A percentile compares a stretch with the other conserved stretches of the same genome.
phyloP scores from a whole-genome alignment of 2,113 vertebrate species.

The Pelecanus crispus region DNA sequence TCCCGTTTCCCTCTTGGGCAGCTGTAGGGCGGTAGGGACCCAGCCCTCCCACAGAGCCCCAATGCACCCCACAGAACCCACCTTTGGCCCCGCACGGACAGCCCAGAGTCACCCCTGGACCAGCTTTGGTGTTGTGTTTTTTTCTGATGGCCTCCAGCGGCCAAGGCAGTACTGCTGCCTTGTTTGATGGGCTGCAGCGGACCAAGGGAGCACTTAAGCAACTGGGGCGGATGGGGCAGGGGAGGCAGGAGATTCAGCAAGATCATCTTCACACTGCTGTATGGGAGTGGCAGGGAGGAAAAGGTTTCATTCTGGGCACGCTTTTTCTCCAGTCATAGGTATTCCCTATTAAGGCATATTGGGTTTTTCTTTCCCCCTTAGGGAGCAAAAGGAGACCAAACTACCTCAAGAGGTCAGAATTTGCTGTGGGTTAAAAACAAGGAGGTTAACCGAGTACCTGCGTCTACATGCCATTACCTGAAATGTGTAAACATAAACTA shows the following conservation, averaged over 20 bases:
- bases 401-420: not conserved
- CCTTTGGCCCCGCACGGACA: too few species aligned
- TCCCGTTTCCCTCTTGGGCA: not conserved
- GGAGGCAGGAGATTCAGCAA: not conserved
- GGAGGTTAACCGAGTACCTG: not conserved
- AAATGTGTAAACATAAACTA: not conserved
- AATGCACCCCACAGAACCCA: not conserved
- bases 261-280: not conserved
- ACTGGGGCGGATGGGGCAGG: not conserved
- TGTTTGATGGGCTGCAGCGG: not conserved
- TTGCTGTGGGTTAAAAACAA: not conserved
- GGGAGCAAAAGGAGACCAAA: not conserved
- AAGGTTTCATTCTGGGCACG: not conserved
- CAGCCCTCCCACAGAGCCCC: not conserved
- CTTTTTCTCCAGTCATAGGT: not conserved
- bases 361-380: not conserved
- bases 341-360: not conserved
- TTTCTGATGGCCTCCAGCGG: not conserved
- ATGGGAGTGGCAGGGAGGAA: not conserved
- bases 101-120: too few species aligned
- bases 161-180: not conserved
- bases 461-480: not conserved
- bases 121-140: not conserved
- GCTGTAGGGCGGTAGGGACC: accelerated
- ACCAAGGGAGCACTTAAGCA: accelerated